These are phyloP conservation scores for Columba guinea DNA, from an alignment of 2,797 vertebrate species.

Conservation along the genomic window DNA sequence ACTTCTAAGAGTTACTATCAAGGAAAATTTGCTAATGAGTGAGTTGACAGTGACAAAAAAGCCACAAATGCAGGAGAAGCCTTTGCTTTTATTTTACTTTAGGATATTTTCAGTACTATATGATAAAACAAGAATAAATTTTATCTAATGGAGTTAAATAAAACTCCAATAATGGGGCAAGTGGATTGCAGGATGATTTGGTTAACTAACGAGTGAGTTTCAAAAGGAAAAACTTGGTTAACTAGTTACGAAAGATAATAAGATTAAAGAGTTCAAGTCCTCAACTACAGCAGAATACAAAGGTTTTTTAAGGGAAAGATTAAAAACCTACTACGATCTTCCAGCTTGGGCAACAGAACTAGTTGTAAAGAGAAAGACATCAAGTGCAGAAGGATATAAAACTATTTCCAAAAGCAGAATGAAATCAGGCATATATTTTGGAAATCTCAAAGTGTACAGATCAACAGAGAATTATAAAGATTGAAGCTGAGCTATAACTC, in stretches of 20 bases:
- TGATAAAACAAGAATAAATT: not conserved
- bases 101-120: not conserved
- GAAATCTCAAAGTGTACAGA: not conserved
- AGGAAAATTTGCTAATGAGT: not conserved
- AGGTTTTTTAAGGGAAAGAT: not conserved
- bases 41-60: not conserved
- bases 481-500: not conserved
- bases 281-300: not conserved
- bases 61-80: not conserved
- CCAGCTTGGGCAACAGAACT: not conserved
- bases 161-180: not conserved
- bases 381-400: not conserved
- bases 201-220: not conserved
- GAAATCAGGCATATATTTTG: not conserved
- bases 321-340: not conserved
- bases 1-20: not conserved
- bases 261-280: not conserved
- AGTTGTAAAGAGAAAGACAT: not conserved
- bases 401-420: not conserved
- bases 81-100: not conserved
- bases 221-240: not conserved
- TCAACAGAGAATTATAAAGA: slow-evolving; percentile 9
- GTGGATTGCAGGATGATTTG: not conserved
- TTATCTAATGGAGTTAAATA: not conserved
- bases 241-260: not conserved